Percentiles rank a stretch among this genome's conserved stretches.
Conservation (phyloP, 37 sponge, comb jelly and placozoan species). For the Oopsacas minuta region DNA sequence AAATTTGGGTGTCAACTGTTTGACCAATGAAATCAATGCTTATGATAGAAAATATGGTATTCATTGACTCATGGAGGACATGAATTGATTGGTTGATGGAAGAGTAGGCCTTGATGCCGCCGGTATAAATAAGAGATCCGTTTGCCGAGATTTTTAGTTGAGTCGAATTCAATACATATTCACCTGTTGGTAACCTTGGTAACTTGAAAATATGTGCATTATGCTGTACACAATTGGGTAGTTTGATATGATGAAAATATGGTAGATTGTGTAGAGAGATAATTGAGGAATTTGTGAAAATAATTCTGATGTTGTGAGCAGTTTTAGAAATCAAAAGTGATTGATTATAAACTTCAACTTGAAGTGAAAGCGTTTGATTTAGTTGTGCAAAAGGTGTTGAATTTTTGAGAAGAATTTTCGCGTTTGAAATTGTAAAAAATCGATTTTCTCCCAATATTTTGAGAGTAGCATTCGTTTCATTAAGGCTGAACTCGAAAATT, state of each 20-base stretch:
- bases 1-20: neutral
- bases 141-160: neutral
- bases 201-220: neutral
- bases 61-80: neutral
- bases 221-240: neutral
- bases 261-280: neutral
- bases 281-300: neutral
- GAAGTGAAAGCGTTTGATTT: neutral
- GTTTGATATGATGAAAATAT: neutral
- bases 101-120: neutral
- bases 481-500: neutral
- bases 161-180: neutral
- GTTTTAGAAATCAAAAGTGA: neutral
- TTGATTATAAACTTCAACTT: neutral
- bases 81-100: conserved; percentile 11
- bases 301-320: neutral
- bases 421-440: neutral
- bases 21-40: neutral
- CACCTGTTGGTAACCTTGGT: neutral
- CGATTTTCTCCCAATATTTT: neutral
- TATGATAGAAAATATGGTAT: neutral
- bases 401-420: neutral
- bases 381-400: neutral
- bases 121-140: conserved; percentile 19
- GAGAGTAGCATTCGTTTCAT: neutral